Evolutionary conservation across 2,797 vertebrate species (phyloP).

Genomic region (Acipenser ruthenus): DNA sequence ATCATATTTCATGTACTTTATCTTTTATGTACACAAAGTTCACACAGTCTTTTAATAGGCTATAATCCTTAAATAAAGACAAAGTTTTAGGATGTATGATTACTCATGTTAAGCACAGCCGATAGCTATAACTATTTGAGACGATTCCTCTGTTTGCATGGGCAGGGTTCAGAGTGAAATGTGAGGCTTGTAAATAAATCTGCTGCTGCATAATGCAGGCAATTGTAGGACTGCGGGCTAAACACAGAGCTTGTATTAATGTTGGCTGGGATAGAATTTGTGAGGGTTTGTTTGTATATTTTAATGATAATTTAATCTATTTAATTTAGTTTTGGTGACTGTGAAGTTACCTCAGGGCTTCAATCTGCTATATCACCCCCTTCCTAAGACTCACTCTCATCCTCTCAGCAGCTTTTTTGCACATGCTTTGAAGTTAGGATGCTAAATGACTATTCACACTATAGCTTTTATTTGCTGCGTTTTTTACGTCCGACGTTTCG

Average conservation of each 20-base stretch:
- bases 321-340: slow-evolving; percentile 45
- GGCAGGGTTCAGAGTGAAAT: not conserved
- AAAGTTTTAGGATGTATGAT: not conserved
- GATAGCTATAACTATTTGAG: not conserved
- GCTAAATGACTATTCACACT: too few relatives aligned
- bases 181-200: slow-evolving; percentile 4
- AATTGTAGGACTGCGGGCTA: not conserved
- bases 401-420: not conserved
- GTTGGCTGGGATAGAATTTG: not conserved
- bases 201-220: not conserved
- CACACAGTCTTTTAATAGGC: slow-evolving; percentile 1
- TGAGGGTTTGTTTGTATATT: not conserved
- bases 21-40: not conserved
- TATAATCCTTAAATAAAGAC: slow-evolving; percentile 2
- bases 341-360: slow-evolving; percentile 5
- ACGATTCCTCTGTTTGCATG: slow-evolving; percentile 2
- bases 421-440: too few relatives aligned
- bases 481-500: too few relatives aligned
- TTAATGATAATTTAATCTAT: slow-evolving; percentile 43
- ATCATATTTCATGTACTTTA: too few relatives aligned
- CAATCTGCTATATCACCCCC: slow-evolving; percentile 2
- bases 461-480: too few relatives aligned
- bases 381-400: not conserved
- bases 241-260: not conserved
- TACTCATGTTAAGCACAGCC: not conserved